Conservation (phyloP, 2,888 invertebrate genomes). For the Pheosia tremula region DNA sequence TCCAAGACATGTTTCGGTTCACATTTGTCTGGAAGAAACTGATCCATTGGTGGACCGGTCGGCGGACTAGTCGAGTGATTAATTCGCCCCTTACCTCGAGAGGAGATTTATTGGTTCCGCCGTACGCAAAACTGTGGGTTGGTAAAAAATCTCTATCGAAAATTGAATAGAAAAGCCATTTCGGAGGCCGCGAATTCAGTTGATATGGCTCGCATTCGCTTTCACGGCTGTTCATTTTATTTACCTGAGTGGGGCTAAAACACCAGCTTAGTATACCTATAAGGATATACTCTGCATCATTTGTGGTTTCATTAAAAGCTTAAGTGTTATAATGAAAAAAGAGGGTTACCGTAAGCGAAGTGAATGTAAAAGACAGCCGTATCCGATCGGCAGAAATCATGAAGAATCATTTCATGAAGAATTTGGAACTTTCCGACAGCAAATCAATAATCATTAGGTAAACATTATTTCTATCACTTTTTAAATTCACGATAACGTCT, state of each 20-base stretch:
- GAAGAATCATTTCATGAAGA: too few relatives aligned
- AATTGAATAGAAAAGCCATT: constrained; percentile 85
- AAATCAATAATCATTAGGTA: too few relatives aligned
- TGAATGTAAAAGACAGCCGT: too few relatives aligned
- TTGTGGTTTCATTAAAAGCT: constrained; percentile 6
- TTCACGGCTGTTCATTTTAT: constrained; percentile 75
- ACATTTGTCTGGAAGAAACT: constrained; percentile 46
- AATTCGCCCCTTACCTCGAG: constrained; percentile 83
- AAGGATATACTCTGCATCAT: constrained; percentile 18
- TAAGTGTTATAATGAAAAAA: neutral
- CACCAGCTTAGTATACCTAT: constrained; percentile 34
- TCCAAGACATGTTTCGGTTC: constrained; percentile 42
- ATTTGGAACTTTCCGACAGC: too few relatives aligned
- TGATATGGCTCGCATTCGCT: constrained; percentile 67
- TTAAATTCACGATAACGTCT: constrained; percentile 23
- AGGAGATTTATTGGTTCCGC: constrained; percentile 83
- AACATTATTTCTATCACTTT: constrained; percentile 23
- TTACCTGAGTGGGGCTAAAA: constrained; percentile 59
- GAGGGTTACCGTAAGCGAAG: neutral
- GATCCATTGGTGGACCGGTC: constrained; percentile 64
- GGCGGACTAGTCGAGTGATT: constrained; percentile 76
- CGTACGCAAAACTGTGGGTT: constrained; percentile 83
- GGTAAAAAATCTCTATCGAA: constrained; percentile 84
- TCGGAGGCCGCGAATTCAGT: constrained; percentile 70
- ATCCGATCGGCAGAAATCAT: too few relatives aligned